Conservation (phyloP, 1,140 invertebrate species). For the Sycobia sp. region DNA sequence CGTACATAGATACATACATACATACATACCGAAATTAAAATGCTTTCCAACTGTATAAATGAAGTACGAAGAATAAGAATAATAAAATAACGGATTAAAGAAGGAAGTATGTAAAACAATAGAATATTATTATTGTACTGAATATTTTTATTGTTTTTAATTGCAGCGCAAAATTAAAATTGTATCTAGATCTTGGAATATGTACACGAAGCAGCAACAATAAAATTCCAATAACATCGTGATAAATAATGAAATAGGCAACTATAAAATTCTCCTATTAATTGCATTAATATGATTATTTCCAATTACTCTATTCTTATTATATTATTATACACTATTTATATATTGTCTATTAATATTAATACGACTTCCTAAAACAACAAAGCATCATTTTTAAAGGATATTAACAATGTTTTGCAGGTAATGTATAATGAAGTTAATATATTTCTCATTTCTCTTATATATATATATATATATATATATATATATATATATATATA, state of each 20-base stretch:
- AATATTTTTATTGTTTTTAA: conserved; percentile 31
- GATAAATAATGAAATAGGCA: background rate
- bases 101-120: background rate
- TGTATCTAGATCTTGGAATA: conserved; percentile 21
- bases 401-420: no score
- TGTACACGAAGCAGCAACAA: conserved; percentile 28
- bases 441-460: no score
- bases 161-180: conserved; percentile 13
- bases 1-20: background rate
- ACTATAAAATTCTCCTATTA: no score
- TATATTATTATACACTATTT: no score
- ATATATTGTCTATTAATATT: no score
- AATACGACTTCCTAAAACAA: no score
- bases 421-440: no score
- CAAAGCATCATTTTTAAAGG: no score
- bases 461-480: no score
- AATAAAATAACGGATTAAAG: conserved; percentile 12
- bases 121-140: conserved; percentile 11
- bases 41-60: background rate
- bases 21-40: background rate
- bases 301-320: no score
- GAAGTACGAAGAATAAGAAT: background rate
- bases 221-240: conserved; percentile 15
- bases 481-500: no score
- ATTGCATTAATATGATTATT: no score